Conservation (phyloP, 2,888 invertebrate genomes). For the Mythimna impura region DNA sequence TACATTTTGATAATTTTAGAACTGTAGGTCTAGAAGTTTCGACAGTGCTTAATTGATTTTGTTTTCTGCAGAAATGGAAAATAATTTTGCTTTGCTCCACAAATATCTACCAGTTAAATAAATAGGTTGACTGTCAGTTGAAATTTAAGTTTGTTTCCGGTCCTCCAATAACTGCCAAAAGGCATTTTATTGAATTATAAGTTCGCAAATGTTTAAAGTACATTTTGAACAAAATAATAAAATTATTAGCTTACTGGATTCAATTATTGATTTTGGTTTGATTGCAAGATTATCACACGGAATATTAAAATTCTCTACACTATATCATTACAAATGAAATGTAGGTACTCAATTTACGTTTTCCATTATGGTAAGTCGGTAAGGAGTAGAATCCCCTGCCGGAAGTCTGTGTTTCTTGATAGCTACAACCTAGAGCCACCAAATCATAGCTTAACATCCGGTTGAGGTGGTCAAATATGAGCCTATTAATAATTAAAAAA, state of each 20-base stretch:
- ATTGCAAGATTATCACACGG: background rate
- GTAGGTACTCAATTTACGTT: background rate
- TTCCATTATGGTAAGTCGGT: slow-evolving; percentile 8
- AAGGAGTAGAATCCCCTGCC: background rate
- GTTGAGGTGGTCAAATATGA: no score
- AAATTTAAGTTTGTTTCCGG: slow-evolving; percentile 26
- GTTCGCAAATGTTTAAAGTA: no score
- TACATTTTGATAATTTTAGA: slow-evolving; percentile 17
- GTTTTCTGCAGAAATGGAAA: slow-evolving; percentile 8
- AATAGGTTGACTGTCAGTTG: slow-evolving; percentile 34
- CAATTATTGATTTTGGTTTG: background rate
- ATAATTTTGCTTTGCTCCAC: slow-evolving; percentile 18
- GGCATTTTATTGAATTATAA: no score
- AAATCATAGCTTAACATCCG: no score
- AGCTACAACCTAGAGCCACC: no score
- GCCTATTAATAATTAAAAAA: no score
- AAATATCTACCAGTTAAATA: slow-evolving; percentile 6
- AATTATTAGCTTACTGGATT: background rate
- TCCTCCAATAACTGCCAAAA: slow-evolving; percentile 8
- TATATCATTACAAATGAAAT: slow-evolving; percentile 3
- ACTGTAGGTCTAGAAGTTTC: slow-evolving; percentile 25
- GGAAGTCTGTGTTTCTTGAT: no score
- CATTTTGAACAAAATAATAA: background rate
- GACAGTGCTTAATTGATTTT: slow-evolving; percentile 23
- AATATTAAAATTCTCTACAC: background rate